phyloP scores from a whole-genome alignment of 2,888 invertebrate species.

The Octonoba sinensis region DNA sequence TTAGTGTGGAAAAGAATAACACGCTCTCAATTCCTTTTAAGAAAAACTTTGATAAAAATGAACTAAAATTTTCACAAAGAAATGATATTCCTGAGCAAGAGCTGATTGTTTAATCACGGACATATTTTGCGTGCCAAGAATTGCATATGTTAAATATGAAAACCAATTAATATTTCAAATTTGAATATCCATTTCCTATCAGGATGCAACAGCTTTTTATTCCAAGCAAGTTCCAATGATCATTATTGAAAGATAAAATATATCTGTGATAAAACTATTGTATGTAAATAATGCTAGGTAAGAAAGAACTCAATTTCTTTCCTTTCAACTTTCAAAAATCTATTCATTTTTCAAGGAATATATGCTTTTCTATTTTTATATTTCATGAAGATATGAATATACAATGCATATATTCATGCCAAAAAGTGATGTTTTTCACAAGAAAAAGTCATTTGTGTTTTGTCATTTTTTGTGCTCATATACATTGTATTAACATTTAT shows the following conservation, averaged over 20 bases:
- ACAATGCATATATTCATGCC: neutral
- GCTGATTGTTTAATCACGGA: slow-evolving; percentile 62
- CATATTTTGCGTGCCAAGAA: too few species aligned
- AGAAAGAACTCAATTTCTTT: too few species aligned
- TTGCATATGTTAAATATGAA: too few species aligned
- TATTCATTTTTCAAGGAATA: too few species aligned
- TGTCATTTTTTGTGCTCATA: neutral
- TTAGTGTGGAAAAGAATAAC: slow-evolving; percentile 86
- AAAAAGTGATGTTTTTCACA: slow-evolving; percentile 13
- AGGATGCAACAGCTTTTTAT: too few species aligned
- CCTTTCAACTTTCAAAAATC: too few species aligned
- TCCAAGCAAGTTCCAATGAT: neutral
- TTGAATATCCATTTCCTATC: too few species aligned
- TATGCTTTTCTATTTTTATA: too few species aligned
- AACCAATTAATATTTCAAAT: neutral
- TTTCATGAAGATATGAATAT: too few species aligned
- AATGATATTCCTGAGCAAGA: slow-evolving; percentile 58
- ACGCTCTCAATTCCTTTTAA: slow-evolving; percentile 74
- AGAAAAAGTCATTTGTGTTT: slow-evolving; percentile 17
- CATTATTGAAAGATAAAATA: slow-evolving; percentile 16
- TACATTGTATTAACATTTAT: slow-evolving; percentile 4
- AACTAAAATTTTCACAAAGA: slow-evolving; percentile 70
- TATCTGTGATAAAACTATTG: slow-evolving; percentile 27
- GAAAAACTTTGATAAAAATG: slow-evolving; percentile 83
- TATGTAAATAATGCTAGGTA: too few species aligned